Evolutionary conservation across 2,113 vertebrate species (phyloP).

Genomic region (Sylvietta virens): DNA sequence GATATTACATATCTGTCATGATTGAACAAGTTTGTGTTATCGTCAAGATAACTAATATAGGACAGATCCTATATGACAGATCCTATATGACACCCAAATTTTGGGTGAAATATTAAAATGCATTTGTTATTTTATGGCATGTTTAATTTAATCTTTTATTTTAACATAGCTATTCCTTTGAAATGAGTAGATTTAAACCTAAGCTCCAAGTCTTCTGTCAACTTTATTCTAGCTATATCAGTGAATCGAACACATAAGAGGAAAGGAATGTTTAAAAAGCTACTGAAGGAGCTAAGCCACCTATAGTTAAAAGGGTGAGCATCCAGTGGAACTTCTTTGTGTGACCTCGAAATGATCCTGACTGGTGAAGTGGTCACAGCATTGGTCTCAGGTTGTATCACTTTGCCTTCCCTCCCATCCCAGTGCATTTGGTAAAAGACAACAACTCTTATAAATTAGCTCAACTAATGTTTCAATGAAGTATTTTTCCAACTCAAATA

Average conservation of each 20-base stretch:
- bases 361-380: background rate
- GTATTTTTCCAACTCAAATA: background rate
- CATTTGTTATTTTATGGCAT: background rate
- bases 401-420: background rate
- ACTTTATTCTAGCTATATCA: background rate
- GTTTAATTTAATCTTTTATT: background rate
- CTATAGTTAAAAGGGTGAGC: background rate
- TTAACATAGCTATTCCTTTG: background rate
- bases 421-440: background rate
- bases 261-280: background rate
- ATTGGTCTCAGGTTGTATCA: accelerated
- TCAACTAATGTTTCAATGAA: background rate
- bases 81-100: background rate
- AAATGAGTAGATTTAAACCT: background rate
- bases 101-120: background rate
- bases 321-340: background rate
- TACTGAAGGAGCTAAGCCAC: background rate
- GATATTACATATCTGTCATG: background rate
- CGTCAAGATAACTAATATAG: background rate
- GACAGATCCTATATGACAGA: background rate
- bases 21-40: background rate
- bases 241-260: background rate
- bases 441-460: background rate
- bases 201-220: background rate
- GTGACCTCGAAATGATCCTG: background rate